A percentile compares a stretch with the other conserved stretches of the same genome.
These are phyloP conservation scores for Carettochelys insculpta DNA, from an alignment of 2,113 vertebrate species.

Conservation along the genomic window DNA sequence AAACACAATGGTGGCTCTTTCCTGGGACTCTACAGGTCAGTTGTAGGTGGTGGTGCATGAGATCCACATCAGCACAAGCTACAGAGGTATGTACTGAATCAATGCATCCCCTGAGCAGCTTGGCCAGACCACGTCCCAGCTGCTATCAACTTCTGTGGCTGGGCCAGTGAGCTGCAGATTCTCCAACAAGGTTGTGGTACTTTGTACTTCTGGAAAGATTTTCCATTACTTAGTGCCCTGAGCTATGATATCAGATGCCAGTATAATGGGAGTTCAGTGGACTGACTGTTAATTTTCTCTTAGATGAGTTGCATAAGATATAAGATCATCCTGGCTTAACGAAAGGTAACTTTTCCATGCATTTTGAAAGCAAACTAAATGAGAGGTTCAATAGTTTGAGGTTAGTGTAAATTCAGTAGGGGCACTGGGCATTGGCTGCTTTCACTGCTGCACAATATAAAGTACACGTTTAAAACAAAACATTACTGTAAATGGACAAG, in stretches of 20 bases:
- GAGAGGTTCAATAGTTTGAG: neutral
- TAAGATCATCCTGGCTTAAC: neutral
- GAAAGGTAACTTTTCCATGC: neutral
- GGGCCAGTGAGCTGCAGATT: neutral
- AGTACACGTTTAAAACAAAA: neutral
- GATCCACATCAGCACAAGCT: neutral
- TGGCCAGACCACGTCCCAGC: neutral
- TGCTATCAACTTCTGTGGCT: neutral
- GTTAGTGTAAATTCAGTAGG: neutral
- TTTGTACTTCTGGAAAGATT: neutral
- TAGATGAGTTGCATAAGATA: neutral
- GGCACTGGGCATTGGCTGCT: neutral
- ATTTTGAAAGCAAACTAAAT: neutral
- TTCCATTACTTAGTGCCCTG: neutral
- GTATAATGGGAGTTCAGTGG: neutral
- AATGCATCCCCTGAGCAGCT: neutral
- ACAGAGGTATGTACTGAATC: neutral
- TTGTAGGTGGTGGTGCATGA: neutral
- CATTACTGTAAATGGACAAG: neutral
- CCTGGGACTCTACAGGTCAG: neutral
- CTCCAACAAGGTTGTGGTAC: rapidly evolving
- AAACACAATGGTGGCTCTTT: neutral
- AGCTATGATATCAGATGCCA: neutral
- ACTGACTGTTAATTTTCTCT: neutral
- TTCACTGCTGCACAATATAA: neutral